A percentile compares a stretch with the other conserved stretches of the same genome.
These are phyloP conservation scores for Eupithecia subumbrata DNA, from an alignment of 2,888 invertebrate species.

Conservation along the genomic window DNA sequence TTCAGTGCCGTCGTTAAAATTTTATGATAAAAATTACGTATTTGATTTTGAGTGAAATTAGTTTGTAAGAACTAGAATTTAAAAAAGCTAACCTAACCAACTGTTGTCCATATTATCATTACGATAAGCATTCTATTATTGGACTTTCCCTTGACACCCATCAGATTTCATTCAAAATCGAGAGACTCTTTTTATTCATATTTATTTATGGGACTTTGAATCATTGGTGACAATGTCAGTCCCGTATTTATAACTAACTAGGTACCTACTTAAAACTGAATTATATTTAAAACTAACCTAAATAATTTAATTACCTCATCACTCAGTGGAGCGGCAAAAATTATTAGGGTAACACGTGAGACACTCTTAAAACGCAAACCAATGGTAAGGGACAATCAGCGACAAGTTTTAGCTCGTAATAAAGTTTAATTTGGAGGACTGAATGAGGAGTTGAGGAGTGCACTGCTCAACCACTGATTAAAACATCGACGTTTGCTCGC, in stretches of 20 bases:
- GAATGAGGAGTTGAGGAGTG: slow-evolving; percentile 11
- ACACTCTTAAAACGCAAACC: background rate
- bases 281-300: no score
- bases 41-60: background rate
- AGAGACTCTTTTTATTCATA: background rate
- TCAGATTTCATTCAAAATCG: background rate
- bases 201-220: no score
- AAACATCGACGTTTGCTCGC: slow-evolving; percentile 12
- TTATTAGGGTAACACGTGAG: background rate
- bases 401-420: slow-evolving; percentile 17
- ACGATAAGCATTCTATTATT: background rate
- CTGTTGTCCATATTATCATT: background rate
- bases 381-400: slow-evolving; percentile 9
- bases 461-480: slow-evolving; percentile 15
- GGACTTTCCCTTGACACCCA: background rate
- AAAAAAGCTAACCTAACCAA: no score
- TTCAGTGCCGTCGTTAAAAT: background rate
- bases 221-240: no score
- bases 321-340: no score
- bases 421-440: slow-evolving; percentile 18
- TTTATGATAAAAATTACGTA: background rate
- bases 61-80: no score
- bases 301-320: no score
- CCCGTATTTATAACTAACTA: no score
- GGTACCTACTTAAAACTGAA: no score